Base-by-base conservation (phyloP, 2,113 vertebrate genomes). In the Bos indicus region DNA sequence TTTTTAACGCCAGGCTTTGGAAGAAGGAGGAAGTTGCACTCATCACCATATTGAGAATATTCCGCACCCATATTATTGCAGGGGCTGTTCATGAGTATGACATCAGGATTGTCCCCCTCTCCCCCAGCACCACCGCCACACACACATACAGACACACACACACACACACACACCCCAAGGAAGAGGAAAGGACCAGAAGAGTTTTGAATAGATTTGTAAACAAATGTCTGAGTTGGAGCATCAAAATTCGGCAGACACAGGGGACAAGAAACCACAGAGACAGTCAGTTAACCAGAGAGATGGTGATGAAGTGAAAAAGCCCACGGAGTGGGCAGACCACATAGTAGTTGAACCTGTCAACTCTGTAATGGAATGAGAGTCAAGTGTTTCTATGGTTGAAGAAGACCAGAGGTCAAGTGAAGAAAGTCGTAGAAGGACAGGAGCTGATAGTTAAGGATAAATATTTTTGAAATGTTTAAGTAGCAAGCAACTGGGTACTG, bases 351-450 rank as follows among this genome's bases (percentile, higher is more conserved):
- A 96, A 89, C 78, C 91, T 95, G 90, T 97, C 98, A 88, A 3
- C 78, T 94, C 13, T 3, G 1, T 88, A 90, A 93, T 81, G 71
- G 60, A 90, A 51, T 52, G 87, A 62, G 62, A 91, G 86, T 96
- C 94, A 97, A 97, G 74, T 97, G 92, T 92, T 81, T 57, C 87
- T 95, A 60, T 52, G 83, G 93, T 30, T 94, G 74, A 95, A 95
- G 91, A 97, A 94, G 46, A 89, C 52, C 86, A 97, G 78, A 97
- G 97, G 98, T 98, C 96, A 98, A 97, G 74, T 94, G 93, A 98
- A 95, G 88, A 84, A n/a, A 94, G 89, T 60, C 89, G 46, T 89
- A 88, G 67, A 71, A 93, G 57, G 71, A 90, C 77, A 88, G 30
- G 77, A 83, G 90, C 90, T 96, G 92, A 94, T 97, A 95, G 88